Percentiles rank a stretch among this genome's conserved stretches.
These are phyloP conservation scores for Lagenorhynchus albirostris DNA, from an alignment of 2,113 vertebrate species.

Conservation along the genomic window DNA sequence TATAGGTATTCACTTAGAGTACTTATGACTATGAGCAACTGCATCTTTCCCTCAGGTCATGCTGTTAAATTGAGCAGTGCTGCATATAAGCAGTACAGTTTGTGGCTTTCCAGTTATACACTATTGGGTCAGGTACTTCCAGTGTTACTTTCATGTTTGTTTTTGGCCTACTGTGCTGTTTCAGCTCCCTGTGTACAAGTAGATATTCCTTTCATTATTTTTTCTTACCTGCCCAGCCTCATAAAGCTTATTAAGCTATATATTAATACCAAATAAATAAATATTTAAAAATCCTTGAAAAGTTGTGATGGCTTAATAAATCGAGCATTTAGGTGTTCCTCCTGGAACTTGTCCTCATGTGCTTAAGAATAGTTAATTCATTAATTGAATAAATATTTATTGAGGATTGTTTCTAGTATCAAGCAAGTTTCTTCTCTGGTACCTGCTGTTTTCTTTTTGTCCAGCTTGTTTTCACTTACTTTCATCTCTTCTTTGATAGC, in stretches of 20 bases:
- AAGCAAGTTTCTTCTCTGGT: background rate
- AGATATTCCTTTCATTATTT: conserved; percentile 38
- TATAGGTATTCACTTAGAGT: background rate
- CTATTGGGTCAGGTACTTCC: background rate
- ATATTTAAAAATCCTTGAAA: background rate
- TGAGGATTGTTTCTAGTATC: background rate
- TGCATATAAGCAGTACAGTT: background rate
- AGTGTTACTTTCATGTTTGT: background rate
- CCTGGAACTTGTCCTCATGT: background rate
- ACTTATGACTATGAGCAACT: background rate
- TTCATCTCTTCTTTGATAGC: background rate
- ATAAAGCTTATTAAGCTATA: background rate
- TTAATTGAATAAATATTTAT: conserved; percentile 20
- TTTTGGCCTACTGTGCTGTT: background rate
- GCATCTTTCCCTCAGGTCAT: background rate
- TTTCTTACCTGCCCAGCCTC: background rate
- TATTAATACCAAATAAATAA: conserved; percentile 37
- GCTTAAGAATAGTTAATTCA: conserved; percentile 8
- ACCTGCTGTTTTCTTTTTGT: background rate
- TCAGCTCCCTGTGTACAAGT: background rate
- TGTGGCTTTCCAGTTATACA: background rate
- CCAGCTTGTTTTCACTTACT: background rate
- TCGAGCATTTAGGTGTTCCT: background rate
- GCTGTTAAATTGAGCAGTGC: background rate
- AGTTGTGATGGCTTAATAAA: background rate